Evolutionary conservation across 64 coral and sea anemone species (phyloP).

Genomic region (Montipora cactus): DNA sequence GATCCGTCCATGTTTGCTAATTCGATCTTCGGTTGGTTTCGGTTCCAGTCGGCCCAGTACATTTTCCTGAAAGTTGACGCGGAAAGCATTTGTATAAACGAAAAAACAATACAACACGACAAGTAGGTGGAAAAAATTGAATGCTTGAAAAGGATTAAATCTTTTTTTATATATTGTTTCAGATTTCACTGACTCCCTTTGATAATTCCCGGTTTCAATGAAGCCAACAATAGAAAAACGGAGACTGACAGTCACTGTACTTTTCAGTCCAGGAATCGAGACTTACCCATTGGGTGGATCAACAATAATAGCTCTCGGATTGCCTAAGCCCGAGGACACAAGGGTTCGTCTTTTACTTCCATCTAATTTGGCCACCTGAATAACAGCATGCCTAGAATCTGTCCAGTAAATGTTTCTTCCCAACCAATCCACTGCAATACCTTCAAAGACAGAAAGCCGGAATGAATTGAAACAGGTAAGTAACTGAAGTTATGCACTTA

Average conservation of each 20-base stretch:
- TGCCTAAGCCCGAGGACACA: constrained; percentile 66
- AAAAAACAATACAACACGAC: no score
- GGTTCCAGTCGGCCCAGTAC: constrained; percentile 80
- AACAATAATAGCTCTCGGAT: constrained; percentile 89
- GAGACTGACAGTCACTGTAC: no score
- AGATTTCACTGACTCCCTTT: no score
- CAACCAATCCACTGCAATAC: constrained; percentile 96
- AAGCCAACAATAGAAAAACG: background rate
- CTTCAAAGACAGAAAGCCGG: background rate
- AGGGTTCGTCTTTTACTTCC: constrained; percentile 78
- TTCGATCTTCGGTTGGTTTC: constrained; percentile 64
- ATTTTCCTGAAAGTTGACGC: constrained; percentile 53
- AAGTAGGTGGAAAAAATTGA: no score
- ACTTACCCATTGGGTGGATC: constrained; percentile 92
- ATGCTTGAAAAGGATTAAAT: no score
- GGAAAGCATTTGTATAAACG: background rate
- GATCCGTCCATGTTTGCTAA: constrained; percentile 79
- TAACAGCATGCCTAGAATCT: constrained; percentile 74
- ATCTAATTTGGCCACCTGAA: constrained; percentile 86
- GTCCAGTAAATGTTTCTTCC: constrained; percentile 98
- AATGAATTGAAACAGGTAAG: background rate
- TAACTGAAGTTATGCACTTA: no score
- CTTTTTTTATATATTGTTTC: no score
- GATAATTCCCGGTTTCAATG: no score
- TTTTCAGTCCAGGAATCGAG: background rate